These are phyloP conservation scores for Scolopax bukidnonensis DNA, from an alignment of 2,797 vertebrate species.

Conservation along the genomic window DNA sequence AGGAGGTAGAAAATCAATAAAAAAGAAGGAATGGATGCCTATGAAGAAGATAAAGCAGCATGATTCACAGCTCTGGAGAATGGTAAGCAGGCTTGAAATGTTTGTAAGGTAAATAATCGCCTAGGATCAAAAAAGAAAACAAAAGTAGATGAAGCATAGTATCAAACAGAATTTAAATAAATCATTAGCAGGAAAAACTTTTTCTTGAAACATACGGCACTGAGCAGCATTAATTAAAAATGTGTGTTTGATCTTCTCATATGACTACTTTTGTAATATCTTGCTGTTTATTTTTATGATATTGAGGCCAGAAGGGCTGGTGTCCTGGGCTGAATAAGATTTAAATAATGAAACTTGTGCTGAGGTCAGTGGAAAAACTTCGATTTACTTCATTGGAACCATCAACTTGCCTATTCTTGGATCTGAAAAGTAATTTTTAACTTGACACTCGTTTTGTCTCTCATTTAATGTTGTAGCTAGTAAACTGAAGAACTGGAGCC, in stretches of 20 bases:
- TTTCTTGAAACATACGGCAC: constrained; percentile 2
- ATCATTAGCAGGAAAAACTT: neutral
- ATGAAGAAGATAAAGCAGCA: neutral
- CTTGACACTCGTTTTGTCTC: neutral
- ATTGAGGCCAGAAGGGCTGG: neutral
- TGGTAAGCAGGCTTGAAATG: neutral
- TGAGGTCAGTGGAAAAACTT: constrained; percentile 16
- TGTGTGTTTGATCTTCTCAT: neutral
- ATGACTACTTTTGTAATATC: neutral
- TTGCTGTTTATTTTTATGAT: neutral
- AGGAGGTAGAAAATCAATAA: constrained; percentile 39
- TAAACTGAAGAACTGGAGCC: neutral
- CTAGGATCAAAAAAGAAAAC: constrained; percentile 23
- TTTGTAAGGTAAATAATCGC: constrained; percentile 51
- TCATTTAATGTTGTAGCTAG: neutral
- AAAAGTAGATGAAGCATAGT: constrained; percentile 12
- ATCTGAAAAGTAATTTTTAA: neutral
- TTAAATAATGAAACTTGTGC: neutral
- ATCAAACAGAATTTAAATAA: constrained; percentile 45
- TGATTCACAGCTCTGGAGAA: constrained; percentile 32
- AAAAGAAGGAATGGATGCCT: neutral
- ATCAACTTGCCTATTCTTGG: neutral
- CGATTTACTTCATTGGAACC: neutral
- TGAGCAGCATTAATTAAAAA: constrained; percentile 41
- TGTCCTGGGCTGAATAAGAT: neutral